Evolutionary conservation across 2,888 invertebrate genomes (phyloP).

Genomic region (Achlya flavicornis): DNA sequence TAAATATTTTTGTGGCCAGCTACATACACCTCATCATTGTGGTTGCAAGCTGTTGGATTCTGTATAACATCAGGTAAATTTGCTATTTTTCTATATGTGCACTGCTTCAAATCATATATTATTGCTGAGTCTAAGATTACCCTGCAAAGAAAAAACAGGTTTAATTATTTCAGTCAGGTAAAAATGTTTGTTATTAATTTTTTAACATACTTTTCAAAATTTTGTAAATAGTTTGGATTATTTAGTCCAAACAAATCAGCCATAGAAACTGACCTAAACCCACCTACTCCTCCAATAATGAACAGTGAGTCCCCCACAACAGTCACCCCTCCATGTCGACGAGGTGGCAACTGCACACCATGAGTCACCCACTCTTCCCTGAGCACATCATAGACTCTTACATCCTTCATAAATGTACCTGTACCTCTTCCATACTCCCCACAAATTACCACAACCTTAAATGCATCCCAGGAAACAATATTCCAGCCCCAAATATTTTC

Average conservation of each 20-base stretch:
- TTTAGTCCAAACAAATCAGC: conserved; percentile 14
- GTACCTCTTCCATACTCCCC: conserved; percentile 71
- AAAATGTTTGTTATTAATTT: not conserved
- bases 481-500: conserved; percentile 75
- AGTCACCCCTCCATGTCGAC: conserved; percentile 66
- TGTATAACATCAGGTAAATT: conserved; percentile 68
- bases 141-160: conserved; percentile 50
- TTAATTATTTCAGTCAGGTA: no score
- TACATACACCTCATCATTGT: conserved; percentile 58
- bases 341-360: conserved; percentile 59
- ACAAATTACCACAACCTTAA: conserved; percentile 63
- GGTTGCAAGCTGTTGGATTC: conserved; percentile 63
- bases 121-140: conserved; percentile 60
- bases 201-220: not conserved
- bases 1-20: conserved; percentile 64
- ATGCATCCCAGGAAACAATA: conserved; percentile 62
- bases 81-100: conserved; percentile 55
- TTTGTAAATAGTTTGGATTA: not conserved
- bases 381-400: conserved; percentile 66
- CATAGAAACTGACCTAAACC: conserved; percentile 65
- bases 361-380: conserved; percentile 65
- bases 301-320: conserved; percentile 59
- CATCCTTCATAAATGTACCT: conserved; percentile 63
- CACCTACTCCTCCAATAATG: conserved; percentile 73
- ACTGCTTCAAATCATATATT: conserved; percentile 61